Base-by-base conservation (phyloP, 1,140 invertebrate species). In the Asbolus verrucosus region DNA sequence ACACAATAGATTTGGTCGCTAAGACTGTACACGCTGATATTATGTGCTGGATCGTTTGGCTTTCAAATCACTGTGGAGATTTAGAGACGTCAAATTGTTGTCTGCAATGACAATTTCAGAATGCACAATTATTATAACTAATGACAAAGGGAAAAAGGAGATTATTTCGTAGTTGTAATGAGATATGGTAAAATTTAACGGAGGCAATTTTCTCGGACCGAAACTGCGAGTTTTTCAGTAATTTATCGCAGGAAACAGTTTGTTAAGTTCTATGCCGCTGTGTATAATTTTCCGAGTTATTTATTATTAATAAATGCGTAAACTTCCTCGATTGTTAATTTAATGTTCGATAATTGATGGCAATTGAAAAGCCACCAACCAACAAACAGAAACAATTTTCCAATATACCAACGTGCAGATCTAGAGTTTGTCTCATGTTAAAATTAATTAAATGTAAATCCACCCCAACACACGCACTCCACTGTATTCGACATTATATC, bases 401-500 rank as follows among this genome's bases (percentile, higher is more conserved):
- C 41, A 18, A 46, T n/a, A 6, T 2, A 38, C 2, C 2, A 38
- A 38, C 9, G 13, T 2, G 16, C 38, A 46, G 3, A 19, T 16
- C 18, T 46, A 46, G 6, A 18, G 41, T 19, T 39, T 15, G 11
- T 39, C 16, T 39, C 14, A 39, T 6, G 41, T 46, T 19, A 6
- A 46, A 46, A 46, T 46, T 46, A 16, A 16, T 46, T 18, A 46
- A 46, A 46, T 46, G 41, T 46, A 46, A 46, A 46, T 46, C 9
- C 6, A n/a, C 9, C 18, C 9, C 9, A n/a, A 46, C 19, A 16
- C 19, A 46, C 3, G 24, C 3, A 27, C 24, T 27, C 8, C 0
- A 18, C 15, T 46, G 14, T 18, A n/a, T 46, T 46, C 19, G 18
- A 0, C 18, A 19, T 46, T 16, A 19, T 46, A 46, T 16, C 9